These are phyloP conservation scores for Amazona guildingii DNA, from an alignment of 2,113 vertebrate genomes.

Conservation along the genomic window DNA sequence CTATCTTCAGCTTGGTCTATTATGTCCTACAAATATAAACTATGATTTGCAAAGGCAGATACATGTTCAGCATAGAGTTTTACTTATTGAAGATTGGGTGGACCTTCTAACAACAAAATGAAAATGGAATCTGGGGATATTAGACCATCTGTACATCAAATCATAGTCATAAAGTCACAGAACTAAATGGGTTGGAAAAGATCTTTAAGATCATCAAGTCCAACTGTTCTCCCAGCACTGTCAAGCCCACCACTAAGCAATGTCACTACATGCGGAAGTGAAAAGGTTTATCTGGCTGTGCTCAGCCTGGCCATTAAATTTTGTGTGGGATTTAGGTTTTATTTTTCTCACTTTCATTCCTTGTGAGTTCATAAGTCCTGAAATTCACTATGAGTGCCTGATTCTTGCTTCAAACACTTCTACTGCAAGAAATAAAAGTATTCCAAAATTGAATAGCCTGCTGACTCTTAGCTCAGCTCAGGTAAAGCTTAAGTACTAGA, in stretches of 20 bases:
- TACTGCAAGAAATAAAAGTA: neutral
- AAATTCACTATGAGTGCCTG: neutral
- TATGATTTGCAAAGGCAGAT: neutral
- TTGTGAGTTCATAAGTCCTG: neutral
- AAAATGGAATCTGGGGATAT: neutral
- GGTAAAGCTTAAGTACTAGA: neutral
- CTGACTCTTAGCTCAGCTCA: neutral
- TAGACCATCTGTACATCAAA: neutral
- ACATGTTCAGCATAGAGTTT: neutral
- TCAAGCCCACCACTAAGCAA: neutral
- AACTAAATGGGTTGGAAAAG: neutral
- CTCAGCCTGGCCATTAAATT: neutral
- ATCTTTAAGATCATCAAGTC: neutral
- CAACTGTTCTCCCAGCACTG: neutral
- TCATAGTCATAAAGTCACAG: neutral
- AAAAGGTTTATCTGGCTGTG: neutral
- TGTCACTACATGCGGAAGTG: neutral
- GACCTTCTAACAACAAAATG: neutral
- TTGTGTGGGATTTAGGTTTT: neutral
- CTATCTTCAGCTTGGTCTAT: neutral
- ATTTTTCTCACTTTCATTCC: neutral
- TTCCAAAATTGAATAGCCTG: neutral
- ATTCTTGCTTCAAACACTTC: neutral
- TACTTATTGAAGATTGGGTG: neutral
- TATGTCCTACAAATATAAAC: neutral